Conservation (phyloP, 2,888 invertebrate genomes). For the Noctua janthina region DNA sequence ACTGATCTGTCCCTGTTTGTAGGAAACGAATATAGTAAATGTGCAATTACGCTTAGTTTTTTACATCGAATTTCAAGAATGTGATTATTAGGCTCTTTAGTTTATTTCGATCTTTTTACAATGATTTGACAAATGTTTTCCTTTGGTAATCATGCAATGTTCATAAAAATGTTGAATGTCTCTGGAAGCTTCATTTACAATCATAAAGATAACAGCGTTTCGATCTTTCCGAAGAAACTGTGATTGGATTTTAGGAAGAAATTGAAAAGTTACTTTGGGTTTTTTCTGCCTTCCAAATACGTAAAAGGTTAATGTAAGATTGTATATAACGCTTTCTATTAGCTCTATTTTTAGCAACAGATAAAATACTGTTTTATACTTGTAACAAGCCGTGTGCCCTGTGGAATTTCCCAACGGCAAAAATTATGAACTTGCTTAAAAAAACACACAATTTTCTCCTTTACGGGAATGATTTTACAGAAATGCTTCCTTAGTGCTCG, state of each 20-base stretch:
- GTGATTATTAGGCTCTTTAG: not conserved
- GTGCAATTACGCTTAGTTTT: not conserved
- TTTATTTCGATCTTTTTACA: not conserved
- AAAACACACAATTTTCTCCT: not conserved
- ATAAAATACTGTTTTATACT: not conserved
- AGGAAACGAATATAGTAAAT: not conserved
- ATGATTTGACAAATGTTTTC: not conserved
- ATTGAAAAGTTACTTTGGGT: not conserved
- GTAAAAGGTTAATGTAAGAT: not conserved
- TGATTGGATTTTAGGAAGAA: constrained; percentile 1
- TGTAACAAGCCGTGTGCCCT: not conserved
- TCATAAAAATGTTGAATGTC: not conserved
- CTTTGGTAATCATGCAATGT: not conserved
- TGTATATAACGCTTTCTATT: not conserved
- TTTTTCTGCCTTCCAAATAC: not conserved
- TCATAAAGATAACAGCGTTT: constrained; percentile 28
- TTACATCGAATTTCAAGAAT: not conserved
- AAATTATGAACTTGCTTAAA: not conserved
- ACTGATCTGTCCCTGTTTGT: too few species aligned
- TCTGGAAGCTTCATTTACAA: not conserved
- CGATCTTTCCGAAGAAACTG: not conserved
- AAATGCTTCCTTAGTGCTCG: not conserved
- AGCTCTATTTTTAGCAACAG: not conserved
- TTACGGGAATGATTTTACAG: not conserved
- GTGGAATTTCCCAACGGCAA: not conserved